Percentiles rank a stretch among this genome's conserved stretches.
These are phyloP conservation scores for Liopterus haemorrhoidalis DNA, from an alignment of 2,888 invertebrate species.

Conservation along the genomic window DNA sequence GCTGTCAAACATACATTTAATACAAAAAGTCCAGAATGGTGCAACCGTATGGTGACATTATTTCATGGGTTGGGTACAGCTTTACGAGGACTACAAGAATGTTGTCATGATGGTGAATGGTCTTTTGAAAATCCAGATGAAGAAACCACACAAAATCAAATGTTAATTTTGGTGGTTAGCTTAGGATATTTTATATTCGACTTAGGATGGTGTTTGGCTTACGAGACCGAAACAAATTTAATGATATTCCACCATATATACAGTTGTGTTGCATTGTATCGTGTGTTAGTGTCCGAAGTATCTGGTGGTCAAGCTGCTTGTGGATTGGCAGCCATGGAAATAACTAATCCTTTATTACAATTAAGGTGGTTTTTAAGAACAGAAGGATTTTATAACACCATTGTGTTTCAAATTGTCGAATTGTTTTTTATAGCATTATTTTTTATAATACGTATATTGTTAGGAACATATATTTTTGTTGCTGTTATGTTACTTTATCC, in stretches of 20 bases:
- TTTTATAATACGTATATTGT: conserved; percentile 47
- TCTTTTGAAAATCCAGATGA: conserved; percentile 38
- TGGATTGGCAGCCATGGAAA: conserved; percentile 53
- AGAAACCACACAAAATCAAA: conserved; percentile 36
- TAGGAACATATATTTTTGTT: conserved; percentile 50
- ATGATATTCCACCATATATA: conserved; percentile 54
- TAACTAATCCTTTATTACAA: conserved; percentile 59
- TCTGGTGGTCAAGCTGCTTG: conserved; percentile 53
- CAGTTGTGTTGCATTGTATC: conserved; percentile 49
- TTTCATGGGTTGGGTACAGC: conserved; percentile 38
- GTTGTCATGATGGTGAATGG: conserved; percentile 37
- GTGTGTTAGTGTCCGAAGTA: conserved; percentile 49
- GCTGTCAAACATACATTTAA: conserved; percentile 25
- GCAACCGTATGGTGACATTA: conserved; percentile 36
- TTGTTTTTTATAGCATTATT: conserved; percentile 49
- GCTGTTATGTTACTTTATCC: conserved; percentile 44
- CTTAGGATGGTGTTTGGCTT: conserved; percentile 52
- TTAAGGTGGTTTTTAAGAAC: conserved; percentile 56
- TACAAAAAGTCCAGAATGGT: conserved; percentile 36
- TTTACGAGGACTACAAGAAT: conserved; percentile 39
- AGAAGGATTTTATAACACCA: conserved; percentile 47
- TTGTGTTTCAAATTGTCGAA: conserved; percentile 48
- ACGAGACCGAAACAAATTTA: conserved; percentile 49
- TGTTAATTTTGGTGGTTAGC: conserved; percentile 51
- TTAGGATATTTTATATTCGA: conserved; percentile 61